Evolutionary conservation across 1,140 invertebrate species (phyloP), one percentile per base, ranked within the genome.

Genomic region (Procambarus clarkii): DNA sequence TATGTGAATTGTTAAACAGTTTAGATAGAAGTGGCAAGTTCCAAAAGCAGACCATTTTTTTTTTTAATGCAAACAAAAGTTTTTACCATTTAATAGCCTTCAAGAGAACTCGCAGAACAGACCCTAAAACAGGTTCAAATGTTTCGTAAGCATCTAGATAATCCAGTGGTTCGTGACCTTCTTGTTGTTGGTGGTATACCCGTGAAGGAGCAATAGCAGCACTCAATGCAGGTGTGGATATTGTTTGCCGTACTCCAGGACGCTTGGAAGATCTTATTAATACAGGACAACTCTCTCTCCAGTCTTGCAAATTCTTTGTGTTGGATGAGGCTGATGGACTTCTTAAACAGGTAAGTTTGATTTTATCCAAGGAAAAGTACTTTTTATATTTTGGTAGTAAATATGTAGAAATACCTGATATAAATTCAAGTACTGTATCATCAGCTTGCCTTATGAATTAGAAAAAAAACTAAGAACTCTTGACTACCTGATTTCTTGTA

Each of bases 251-350:
- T 2, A 99, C 99, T 2, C 98, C 99, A 2, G 99, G 99, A 0
- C 95, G 99, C 91, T 94, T 99, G 44, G 98, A 99, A 94, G 99
- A 99, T 94, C 95, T 99, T 13, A 98, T 99, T 93, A 97, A 97
- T 94, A 95, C 95, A 93, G 96, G 97, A 44, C 97, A 97, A 93
- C 94, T 99, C 64, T 96, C 96, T 0, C 95, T 99, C 0, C 96
- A 97, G 18, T 97, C 98, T 93, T 98, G 98, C 94, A 96, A 98
- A 83, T 99, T 99, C 95, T 99, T 99, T 94, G 97, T 99, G 3
- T 95, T 99, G 74, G 99, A 99, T 94, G 99, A 99, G 95, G 98
- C 98, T 74, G 99, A 99, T 95, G 98, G 98, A 2, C 95, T 99
- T 15, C 95, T 99, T 2, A 98, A 98, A 94, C 90, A 90, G 78